A percentile compares a stretch with the other conserved stretches of the same genome.
Conservation (phyloP, 2,797 vertebrate genomes). For the Gymnoscopelus microlampas region DNA sequence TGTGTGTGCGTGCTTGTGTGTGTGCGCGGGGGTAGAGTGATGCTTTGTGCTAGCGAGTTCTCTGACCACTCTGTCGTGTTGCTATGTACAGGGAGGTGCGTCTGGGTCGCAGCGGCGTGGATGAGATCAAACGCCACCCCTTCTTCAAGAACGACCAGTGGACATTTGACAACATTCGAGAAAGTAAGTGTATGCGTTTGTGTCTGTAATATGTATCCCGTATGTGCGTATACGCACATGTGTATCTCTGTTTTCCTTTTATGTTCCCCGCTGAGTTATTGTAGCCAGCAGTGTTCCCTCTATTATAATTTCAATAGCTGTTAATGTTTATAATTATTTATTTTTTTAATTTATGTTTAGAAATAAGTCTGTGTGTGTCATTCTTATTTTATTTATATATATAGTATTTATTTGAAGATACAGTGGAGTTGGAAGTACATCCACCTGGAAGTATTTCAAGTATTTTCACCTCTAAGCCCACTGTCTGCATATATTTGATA, state of each 20-base stretch:
- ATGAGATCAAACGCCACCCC: constrained; percentile 91
- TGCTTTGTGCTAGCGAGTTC: constrained; percentile 6
- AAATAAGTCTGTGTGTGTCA: neutral
- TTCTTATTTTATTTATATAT: neutral
- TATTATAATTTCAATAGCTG: no score
- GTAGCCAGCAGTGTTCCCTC: no score
- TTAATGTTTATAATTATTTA: no score
- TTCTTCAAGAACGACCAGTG: constrained; percentile 98
- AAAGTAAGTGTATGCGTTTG: constrained; percentile 85
- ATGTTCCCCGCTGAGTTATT: no score
- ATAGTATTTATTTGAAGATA: no score
- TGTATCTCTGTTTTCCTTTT: neutral
- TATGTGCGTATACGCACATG: constrained; percentile 18
- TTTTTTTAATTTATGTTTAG: no score
- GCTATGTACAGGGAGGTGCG: constrained; percentile 90
- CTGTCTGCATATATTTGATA: constrained; percentile 45
- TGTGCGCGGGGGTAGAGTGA: neutral
- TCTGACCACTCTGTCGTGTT: constrained; percentile 57
- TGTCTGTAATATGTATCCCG: constrained; percentile 53
- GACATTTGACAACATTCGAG: constrained; percentile 96
- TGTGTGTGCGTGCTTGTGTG: neutral
- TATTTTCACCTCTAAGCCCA: constrained; percentile 2
- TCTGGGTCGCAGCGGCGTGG: constrained; percentile 87
- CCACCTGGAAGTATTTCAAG: no score
- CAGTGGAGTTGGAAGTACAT: no score